Evolutionary conservation across 2,797 vertebrate genomes (phyloP), one percentile per base, ranked within the genome.

Genomic region (Leuciscus waleckii): DNA sequence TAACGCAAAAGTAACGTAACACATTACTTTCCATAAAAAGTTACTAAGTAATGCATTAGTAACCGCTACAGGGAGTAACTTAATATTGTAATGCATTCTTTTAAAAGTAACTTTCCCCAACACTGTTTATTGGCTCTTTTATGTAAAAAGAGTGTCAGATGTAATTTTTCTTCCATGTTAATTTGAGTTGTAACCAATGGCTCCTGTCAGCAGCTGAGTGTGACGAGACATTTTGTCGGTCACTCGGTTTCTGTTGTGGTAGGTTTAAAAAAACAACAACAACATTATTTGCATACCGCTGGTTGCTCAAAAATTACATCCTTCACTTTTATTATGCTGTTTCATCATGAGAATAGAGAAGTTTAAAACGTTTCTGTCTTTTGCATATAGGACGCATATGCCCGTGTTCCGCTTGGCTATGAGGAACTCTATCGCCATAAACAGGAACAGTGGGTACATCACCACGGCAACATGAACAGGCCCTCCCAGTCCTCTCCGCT

Each of bases 371-470:
- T 32, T 70, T 84, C 23, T 49, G 4, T 79, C 7, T 82, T 63
- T 87, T 67, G 32, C 29, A 35, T 90, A 96, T 90, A 96, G 95
- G 95, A 96, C 77, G 58, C 84, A 1, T 96, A 93, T 3, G 90
- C 92, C 19, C 94, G 92, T 21, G 92, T 94, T 79, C 92, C 93
- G 85, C 87, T 95, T 75, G 95, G 96, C 88, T 98, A 97, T 4
- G 98, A 98, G 87, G 97, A 99, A 89, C 95, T 97, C 14, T 95
- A 97, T 89, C 94, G 96, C 89, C 95, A 96, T 92, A 98, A 97
- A 90, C 96, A 97, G 7, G 97, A 98, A 78, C 97, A 97, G 88
- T 98, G 98, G 98, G 94, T 96, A 2, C 96, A 94, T 93, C 90
- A 95, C 94, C 1, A 95, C 92, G 87, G 92, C 95, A 85, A 93